phyloP scores from a whole-genome alignment of 2,797 vertebrate species.

The Synaphobranchus kaupii region DNA sequence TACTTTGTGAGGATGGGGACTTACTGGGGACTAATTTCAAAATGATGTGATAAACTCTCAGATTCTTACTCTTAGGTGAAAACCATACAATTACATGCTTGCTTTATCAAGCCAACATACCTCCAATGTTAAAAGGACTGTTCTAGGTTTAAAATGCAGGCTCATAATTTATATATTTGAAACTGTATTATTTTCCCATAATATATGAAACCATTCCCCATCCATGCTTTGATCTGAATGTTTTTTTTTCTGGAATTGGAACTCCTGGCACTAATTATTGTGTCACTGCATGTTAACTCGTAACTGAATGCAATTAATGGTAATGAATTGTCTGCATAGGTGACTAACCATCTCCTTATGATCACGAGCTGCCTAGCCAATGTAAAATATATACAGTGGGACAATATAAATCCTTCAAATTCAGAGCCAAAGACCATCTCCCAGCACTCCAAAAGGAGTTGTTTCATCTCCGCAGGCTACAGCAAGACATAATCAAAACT shows the following conservation, averaged over 20 bases:
- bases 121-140: background rate
- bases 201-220: background rate
- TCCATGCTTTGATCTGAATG: background rate
- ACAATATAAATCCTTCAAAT: background rate
- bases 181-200: background rate
- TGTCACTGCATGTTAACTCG: background rate
- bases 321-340: background rate
- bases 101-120: background rate
- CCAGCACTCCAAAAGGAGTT: background rate
- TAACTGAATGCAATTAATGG: constrained; percentile 15
- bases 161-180: background rate
- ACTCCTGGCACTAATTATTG: background rate
- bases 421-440: background rate
- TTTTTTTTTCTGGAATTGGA: background rate
- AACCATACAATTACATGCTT: background rate
- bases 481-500: constrained; percentile 10
- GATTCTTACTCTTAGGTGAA: background rate
- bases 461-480: background rate
- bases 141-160: background rate
- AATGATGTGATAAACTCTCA: background rate
- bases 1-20: background rate
- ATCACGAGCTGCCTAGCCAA: background rate
- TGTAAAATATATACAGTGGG: background rate
- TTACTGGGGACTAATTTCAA: background rate
- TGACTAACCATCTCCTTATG: background rate